A percentile compares a stretch with the other conserved stretches of the same genome.
Evolutionary conservation across 2,797 vertebrate species (phyloP).

Genomic region (Lerista edwardsae): DNA sequence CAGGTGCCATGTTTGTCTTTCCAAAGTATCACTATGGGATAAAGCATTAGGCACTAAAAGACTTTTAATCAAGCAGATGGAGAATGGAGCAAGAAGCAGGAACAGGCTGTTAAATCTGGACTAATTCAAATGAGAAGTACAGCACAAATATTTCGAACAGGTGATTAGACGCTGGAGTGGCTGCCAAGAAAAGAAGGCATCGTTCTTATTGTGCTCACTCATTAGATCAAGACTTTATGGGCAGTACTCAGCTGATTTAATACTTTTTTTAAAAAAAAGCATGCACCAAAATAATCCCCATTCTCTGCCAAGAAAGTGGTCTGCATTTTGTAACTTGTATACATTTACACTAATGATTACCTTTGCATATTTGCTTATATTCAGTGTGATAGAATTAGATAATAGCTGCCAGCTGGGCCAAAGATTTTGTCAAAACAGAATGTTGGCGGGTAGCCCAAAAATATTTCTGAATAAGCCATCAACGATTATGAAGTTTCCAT

Average conservation of each 20-base stretch:
- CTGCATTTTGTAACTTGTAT: neutral
- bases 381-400: no score
- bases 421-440: no score
- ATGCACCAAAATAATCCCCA: neutral
- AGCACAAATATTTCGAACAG: slow-evolving; percentile 23
- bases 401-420: no score
- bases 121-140: slow-evolving; percentile 10
- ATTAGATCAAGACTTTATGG: neutral
- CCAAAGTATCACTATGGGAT: slow-evolving; percentile 28
- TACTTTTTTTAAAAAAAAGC: neutral
- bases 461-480: no score
- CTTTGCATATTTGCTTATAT: no score
- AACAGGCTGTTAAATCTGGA: slow-evolving; percentile 14
- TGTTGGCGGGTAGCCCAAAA: no score
- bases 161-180: neutral
- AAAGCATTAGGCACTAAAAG: slow-evolving; percentile 18
- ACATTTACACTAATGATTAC: neutral
- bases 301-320: neutral
- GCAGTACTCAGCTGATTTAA: neutral
- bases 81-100: neutral
- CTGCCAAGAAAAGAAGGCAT: neutral
- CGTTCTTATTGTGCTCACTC: neutral
- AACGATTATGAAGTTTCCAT: no score
- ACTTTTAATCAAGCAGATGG: slow-evolving; percentile 20
- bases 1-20: slow-evolving; percentile 28